Percentiles rank a stretch among this genome's conserved stretches.
phyloP scores from a whole-genome alignment of 2,113 vertebrate species.

The Vulpes lagopus region DNA sequence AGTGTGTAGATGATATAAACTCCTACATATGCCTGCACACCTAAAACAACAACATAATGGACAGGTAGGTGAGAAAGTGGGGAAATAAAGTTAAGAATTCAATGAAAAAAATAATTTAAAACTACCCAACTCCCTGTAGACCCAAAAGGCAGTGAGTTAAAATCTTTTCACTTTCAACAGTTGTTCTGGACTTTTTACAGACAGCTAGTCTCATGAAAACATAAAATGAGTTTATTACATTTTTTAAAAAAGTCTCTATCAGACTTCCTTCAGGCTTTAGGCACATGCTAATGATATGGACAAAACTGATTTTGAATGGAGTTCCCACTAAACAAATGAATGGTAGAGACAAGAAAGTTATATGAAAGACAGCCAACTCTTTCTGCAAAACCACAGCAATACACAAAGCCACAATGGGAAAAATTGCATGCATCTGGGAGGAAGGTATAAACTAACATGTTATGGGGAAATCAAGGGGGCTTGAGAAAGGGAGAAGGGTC shows the following conservation, averaged over 20 bases:
- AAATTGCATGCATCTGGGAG: constrained; percentile 33
- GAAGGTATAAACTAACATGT: constrained; percentile 42
- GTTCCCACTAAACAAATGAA: constrained; percentile 45
- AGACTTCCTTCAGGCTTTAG: constrained; percentile 53
- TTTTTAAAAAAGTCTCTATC: not conserved
- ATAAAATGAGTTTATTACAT: constrained; percentile 57
- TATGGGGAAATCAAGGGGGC: not conserved
- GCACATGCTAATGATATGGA: constrained; percentile 7
- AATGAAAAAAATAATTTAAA: not conserved
- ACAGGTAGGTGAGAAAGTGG: not conserved
- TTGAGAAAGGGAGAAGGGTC: constrained; percentile 7
- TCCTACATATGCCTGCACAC: no score
- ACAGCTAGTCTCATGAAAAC: constrained; percentile 36
- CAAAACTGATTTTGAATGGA: constrained; percentile 62
- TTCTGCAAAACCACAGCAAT: constrained; percentile 43
- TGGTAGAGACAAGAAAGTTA: constrained; percentile 39
- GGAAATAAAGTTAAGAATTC: not conserved
- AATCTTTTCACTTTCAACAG: constrained; percentile 51
- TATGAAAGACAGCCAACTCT: constrained; percentile 19
- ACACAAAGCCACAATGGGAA: constrained; percentile 31
- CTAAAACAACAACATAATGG: not conserved
- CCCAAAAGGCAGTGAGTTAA: constrained; percentile 27
- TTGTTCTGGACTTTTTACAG: constrained; percentile 49
- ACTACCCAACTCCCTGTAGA: not conserved
- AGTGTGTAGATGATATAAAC: not conserved